Percentiles rank a stretch among this genome's conserved stretches.
These are phyloP conservation scores for Hermetia illucens DNA, from an alignment of 1,140 invertebrate species.

Conservation along the genomic window DNA sequence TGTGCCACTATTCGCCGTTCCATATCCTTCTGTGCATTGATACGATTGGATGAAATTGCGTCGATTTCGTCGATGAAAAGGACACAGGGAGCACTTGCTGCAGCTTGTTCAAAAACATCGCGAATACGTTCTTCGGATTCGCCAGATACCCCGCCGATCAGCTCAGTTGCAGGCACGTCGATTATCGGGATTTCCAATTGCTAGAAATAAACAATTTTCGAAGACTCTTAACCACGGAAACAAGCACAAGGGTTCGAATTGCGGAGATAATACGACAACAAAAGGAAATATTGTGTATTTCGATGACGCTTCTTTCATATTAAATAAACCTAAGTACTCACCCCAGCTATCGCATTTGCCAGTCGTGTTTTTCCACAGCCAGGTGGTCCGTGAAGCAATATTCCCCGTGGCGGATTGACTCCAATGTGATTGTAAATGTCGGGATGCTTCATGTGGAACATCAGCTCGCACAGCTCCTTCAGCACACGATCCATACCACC, in stretches of 20 bases:
- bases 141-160: slow-evolving; percentile 88
- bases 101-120: slow-evolving; percentile 77
- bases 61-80: slow-evolving; percentile 94
- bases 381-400: slow-evolving; percentile 81
- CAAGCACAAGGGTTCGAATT: too few relatives aligned
- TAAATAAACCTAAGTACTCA: too few relatives aligned
- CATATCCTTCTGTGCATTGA: slow-evolving; percentile 86
- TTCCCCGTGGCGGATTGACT: slow-evolving; percentile 65
- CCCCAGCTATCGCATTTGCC: slow-evolving; percentile 84
- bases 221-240: too few relatives aligned
- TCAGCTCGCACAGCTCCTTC: slow-evolving; percentile 60
- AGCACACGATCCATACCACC: slow-evolving; percentile 56
- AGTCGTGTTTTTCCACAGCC: slow-evolving; percentile 88
- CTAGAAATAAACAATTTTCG: slow-evolving; percentile 27
- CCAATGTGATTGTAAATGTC: slow-evolving; percentile 65
- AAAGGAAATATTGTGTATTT: too few relatives aligned
- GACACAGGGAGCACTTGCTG: slow-evolving; percentile 58
- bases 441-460: slow-evolving; percentile 69
- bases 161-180: slow-evolving; percentile 76
- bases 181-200: slow-evolving; percentile 61
- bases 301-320: too few relatives aligned
- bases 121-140: slow-evolving; percentile 89
- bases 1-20: slow-evolving; percentile 89
- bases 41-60: slow-evolving; percentile 71
- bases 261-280: too few relatives aligned